These are phyloP conservation scores for Urocyon cinereoargenteus DNA, from an alignment of 2,797 vertebrate species.

Conservation along the genomic window DNA sequence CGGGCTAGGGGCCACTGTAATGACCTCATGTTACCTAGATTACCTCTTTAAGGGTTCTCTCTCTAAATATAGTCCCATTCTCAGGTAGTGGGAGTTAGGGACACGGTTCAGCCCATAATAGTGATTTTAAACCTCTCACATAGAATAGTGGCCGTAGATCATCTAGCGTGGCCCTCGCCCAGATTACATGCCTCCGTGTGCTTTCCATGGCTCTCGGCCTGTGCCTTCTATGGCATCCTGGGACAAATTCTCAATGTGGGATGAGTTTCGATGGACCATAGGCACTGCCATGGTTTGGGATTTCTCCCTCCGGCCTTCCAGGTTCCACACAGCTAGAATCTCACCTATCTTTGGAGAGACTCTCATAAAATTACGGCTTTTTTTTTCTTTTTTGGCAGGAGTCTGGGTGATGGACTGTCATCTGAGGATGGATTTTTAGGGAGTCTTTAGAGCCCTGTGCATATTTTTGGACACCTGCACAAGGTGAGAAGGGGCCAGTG, in stretches of 20 bases:
- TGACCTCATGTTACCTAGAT: background rate
- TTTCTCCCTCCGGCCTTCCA: background rate
- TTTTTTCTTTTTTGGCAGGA: background rate
- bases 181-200: background rate
- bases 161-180: rapidly evolving
- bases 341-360: background rate
- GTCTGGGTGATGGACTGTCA: background rate
- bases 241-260: background rate
- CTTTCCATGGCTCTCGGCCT: background rate
- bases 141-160: background rate
- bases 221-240: rapidly evolving
- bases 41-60: background rate
- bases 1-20: too few species aligned
- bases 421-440: background rate
- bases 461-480: background rate
- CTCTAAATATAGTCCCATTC: background rate
- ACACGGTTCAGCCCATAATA: too few species aligned
- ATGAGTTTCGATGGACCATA: rapidly evolving
- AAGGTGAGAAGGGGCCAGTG: background rate
- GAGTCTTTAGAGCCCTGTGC: background rate
- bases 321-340: background rate
- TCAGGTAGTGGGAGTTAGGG: background rate
- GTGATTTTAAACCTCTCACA: background rate
- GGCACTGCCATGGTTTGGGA: background rate
- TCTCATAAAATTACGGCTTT: background rate